A percentile compares a stretch with the other conserved stretches of the same genome.
Evolutionary conservation across 2,888 invertebrate genomes (phyloP).

Genomic region (Sicus ferrugineus): DNA sequence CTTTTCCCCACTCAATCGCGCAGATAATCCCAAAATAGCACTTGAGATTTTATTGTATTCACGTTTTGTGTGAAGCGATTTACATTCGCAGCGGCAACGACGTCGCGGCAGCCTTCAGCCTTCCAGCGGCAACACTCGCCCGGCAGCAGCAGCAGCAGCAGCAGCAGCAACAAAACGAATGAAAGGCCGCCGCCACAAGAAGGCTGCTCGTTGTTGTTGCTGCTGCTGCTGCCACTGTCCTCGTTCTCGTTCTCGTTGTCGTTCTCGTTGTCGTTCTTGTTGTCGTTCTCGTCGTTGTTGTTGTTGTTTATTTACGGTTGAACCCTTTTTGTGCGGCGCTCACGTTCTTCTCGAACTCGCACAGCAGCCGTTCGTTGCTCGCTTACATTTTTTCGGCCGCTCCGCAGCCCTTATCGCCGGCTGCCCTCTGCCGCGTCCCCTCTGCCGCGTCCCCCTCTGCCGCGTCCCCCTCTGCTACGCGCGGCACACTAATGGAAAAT

Average conservation of each 20-base stretch:
- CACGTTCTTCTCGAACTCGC: background rate
- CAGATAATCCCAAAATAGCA: constrained; percentile 54
- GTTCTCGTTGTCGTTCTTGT: background rate
- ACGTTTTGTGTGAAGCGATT: constrained; percentile 27
- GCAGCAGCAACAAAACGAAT: constrained; percentile 47
- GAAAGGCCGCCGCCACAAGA: background rate
- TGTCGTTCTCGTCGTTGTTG: constrained; percentile 26
- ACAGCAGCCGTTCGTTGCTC: background rate
- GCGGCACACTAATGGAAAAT: constrained; percentile 47
- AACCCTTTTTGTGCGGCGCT: no score
- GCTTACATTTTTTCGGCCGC: background rate
- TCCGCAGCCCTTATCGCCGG: constrained; percentile 8
- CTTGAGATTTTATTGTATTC: constrained; percentile 56
- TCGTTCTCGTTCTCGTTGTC: constrained; percentile 23
- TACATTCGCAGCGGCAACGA: constrained; percentile 34
- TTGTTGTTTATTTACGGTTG: background rate
- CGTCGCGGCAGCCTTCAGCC: constrained; percentile 8
- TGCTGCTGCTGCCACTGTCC: constrained; percentile 23
- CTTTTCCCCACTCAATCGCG: constrained; percentile 36
- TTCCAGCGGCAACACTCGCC: background rate
- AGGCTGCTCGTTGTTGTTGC: constrained; percentile 14
- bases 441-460: constrained; percentile 15
- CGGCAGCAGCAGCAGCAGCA: constrained; percentile 37
- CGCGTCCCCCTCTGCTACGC: constrained; percentile 29
- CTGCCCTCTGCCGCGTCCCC: constrained; percentile 1